These are phyloP conservation scores for Kryptolebias marmoratus DNA, from an alignment of 2,113 vertebrate species.

Conservation along the genomic window DNA sequence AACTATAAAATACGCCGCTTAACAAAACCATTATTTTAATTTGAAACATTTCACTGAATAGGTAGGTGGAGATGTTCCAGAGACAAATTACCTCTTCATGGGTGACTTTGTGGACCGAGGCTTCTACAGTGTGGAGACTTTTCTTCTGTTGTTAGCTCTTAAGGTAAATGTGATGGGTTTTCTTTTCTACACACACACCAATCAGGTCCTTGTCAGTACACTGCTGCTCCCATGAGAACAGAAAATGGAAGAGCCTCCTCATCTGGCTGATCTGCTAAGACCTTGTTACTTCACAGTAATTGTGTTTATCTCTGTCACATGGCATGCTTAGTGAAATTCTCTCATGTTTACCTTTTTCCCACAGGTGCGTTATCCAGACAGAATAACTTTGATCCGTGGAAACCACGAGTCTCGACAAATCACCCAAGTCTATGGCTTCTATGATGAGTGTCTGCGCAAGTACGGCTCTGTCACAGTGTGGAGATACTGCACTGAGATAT, in stretches of 20 bases:
- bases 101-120: constrained; percentile 95
- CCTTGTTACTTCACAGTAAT: too few species aligned
- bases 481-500: constrained; percentile 97
- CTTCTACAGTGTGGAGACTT: constrained; percentile 96
- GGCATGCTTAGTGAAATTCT: too few species aligned
- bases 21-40: too few species aligned
- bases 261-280: too few species aligned
- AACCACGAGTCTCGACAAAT: constrained; percentile 96
- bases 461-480: constrained; percentile 96
- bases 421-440: constrained; percentile 95
- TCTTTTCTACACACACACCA: neutral
- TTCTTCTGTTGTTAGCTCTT: constrained; percentile 90
- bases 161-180: constrained; percentile 79
- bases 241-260: too few species aligned
- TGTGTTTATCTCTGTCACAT: too few species aligned
- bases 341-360: too few species aligned
- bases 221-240: too few species aligned
- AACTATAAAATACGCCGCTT: too few species aligned
- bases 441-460: constrained; percentile 94
- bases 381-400: constrained; percentile 93
- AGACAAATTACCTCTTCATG: constrained; percentile 98
- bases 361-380: constrained; percentile 94
- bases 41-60: constrained; percentile 37
- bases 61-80: constrained; percentile 94
- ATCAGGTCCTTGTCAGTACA: too few species aligned